These are phyloP conservation scores for Triplophysa yarkandensis DNA, from an alignment of 2,797 vertebrate species.

Conservation along the genomic window DNA sequence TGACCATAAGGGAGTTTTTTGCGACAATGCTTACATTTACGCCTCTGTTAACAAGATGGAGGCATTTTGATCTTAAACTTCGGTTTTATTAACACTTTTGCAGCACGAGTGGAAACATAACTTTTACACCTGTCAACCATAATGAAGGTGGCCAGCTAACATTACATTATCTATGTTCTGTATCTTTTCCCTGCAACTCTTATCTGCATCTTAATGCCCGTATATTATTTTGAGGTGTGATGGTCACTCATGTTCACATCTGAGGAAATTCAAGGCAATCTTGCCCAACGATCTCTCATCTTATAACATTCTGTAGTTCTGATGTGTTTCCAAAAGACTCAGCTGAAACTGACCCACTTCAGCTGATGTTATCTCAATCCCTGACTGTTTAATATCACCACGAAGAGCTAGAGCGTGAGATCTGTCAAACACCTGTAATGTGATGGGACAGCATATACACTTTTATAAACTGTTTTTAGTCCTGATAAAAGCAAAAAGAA, in stretches of 20 bases:
- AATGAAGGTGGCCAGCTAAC: constrained; percentile 56
- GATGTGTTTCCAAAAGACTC: constrained; percentile 37
- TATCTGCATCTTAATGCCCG: constrained; percentile 25
- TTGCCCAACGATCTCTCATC: constrained; percentile 24
- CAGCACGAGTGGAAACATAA: background rate
- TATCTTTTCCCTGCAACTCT: constrained; percentile 18
- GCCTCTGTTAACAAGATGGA: constrained; percentile 66
- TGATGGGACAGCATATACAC: constrained; percentile 5
- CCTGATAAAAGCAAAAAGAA: constrained; percentile 34
- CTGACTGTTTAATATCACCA: constrained; percentile 29
- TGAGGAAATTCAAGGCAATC: constrained; percentile 35
- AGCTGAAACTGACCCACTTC: constrained; percentile 33
- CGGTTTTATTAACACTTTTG: background rate
- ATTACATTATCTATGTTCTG: constrained; percentile 24
- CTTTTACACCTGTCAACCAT: constrained; percentile 1
- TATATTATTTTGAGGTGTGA: constrained; percentile 20
- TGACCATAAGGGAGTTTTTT: constrained; percentile 54
- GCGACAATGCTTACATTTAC: constrained; percentile 62
- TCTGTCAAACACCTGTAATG: constrained; percentile 17
- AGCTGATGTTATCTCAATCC: constrained; percentile 43
- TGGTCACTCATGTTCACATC: constrained; percentile 23
- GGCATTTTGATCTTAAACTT: background rate
- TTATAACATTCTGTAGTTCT: constrained; percentile 25
- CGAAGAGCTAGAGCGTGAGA: constrained; percentile 2
- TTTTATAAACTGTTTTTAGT: constrained; percentile 32